phyloP scores from a whole-genome alignment of 92 coral and sea anemone species.

The Epizoanthus scotinus region DNA sequence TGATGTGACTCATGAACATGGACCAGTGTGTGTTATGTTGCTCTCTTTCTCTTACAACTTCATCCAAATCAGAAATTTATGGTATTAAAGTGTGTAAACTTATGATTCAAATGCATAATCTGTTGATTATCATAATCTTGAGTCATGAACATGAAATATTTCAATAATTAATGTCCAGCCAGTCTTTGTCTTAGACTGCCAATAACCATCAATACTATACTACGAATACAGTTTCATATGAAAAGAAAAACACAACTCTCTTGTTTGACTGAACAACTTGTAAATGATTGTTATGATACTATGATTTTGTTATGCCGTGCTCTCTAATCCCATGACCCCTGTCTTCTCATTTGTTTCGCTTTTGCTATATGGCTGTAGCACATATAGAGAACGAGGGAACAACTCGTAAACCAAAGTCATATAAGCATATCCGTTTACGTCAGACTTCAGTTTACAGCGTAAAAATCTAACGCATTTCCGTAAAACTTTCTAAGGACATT shows the following conservation, averaged over 20 bases:
- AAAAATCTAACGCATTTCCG: too few species aligned
- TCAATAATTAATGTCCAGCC: constrained; percentile 25
- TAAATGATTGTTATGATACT: neutral
- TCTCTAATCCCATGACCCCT: neutral
- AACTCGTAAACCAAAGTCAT: neutral
- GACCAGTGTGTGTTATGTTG: too few species aligned
- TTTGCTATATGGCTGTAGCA: neutral
- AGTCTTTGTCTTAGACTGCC: constrained; percentile 38
- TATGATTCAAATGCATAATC: too few species aligned
- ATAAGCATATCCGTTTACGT: neutral
- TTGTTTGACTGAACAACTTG: neutral
- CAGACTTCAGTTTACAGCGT: too few species aligned
- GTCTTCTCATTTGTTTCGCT: neutral
- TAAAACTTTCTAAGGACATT: neutral
- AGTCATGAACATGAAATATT: neutral
- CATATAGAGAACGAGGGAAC: neutral
- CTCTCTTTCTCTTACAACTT: too few species aligned
- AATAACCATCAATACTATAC: constrained; percentile 2
- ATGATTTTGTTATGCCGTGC: neutral
- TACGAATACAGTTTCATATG: neutral
- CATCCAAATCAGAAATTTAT: too few species aligned
- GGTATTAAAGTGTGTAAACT: too few species aligned
- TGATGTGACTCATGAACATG: too few species aligned
- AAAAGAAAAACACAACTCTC: neutral
- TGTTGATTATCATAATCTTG: too few species aligned